These are phyloP conservation scores for Drosophila pseudoobscura DNA, from an alignment of 1,140 invertebrate species.

Conservation along the genomic window DNA sequence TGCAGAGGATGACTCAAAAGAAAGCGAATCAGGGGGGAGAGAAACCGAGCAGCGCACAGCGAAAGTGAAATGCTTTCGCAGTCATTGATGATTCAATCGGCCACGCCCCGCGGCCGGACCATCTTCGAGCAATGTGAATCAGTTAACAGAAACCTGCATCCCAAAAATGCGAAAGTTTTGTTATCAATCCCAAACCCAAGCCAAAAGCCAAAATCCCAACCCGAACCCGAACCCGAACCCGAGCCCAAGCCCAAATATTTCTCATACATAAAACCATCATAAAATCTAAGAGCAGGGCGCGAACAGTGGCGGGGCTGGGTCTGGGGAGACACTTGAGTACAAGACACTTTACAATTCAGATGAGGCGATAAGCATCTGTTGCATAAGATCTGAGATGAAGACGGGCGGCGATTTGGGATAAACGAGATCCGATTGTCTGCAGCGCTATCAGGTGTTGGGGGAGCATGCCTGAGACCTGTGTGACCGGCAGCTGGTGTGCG, in stretches of 20 bases:
- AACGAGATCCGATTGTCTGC: constrained; percentile 15
- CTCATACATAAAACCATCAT: constrained; percentile 53
- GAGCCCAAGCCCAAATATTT: constrained; percentile 27
- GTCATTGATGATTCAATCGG: constrained; percentile 57
- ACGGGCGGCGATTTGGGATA: constrained; percentile 14
- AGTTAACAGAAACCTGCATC: constrained; percentile 30
- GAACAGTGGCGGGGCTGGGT: neutral
- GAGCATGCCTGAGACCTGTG: too few relatives aligned
- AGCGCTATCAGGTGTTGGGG: too few relatives aligned
- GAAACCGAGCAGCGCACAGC: constrained; percentile 41
- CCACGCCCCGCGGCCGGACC: constrained; percentile 29
- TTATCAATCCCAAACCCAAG: constrained; percentile 34
- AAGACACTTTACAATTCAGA: constrained; percentile 33
- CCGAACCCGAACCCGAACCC: neutral
- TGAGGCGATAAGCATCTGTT: constrained; percentile 38
- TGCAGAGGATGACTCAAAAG: constrained; percentile 69
- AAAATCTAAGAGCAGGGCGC: constrained; percentile 3
- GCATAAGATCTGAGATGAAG: constrained; percentile 21
- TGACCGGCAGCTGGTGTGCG: too few relatives aligned
- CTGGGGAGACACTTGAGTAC: constrained; percentile 2
- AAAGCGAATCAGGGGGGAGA: constrained; percentile 54
- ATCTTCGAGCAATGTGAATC: constrained; percentile 19
- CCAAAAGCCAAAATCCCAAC: constrained; percentile 7
- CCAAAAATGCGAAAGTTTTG: constrained; percentile 66
- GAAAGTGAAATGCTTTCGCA: constrained; percentile 57